A percentile compares a stretch with the other conserved stretches of the same genome.
phyloP scores from a whole-genome alignment of 2,888 invertebrate genomes.

The Harpalus rubripes region DNA sequence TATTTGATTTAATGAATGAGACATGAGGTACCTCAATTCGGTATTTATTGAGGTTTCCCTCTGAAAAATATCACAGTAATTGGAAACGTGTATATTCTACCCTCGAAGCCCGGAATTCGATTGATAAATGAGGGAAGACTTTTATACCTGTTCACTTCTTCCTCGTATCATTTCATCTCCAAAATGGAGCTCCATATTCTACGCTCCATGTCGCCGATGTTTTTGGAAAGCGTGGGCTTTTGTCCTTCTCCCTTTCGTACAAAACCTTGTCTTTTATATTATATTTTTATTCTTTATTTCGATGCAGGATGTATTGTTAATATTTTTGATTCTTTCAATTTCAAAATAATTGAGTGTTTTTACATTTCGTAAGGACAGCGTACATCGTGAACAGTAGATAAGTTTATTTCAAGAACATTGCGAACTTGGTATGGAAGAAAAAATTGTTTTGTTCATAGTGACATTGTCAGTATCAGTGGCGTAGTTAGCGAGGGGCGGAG shows the following conservation, averaged over 20 bases:
- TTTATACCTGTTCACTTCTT: slow-evolving; percentile 45
- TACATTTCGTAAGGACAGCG: background rate
- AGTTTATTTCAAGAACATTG: slow-evolving; percentile 8
- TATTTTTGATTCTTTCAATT: slow-evolving; percentile 36
- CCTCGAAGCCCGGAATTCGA: slow-evolving; percentile 38
- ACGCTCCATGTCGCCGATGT: too few relatives aligned
- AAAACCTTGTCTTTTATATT: slow-evolving; percentile 31
- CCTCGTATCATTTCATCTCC: slow-evolving; percentile 31
- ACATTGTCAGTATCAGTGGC: too few relatives aligned
- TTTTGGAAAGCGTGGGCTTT: slow-evolving; percentile 15
- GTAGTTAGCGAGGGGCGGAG: too few relatives aligned
- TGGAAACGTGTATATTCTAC: slow-evolving; percentile 58
- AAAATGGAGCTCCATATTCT: too few relatives aligned
- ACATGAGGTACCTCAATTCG: slow-evolving; percentile 41
- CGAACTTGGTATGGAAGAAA: background rate
- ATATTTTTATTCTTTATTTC: slow-evolving; percentile 22
- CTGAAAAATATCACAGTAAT: slow-evolving; percentile 64
- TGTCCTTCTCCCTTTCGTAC: slow-evolving; percentile 8
- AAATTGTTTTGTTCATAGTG: background rate
- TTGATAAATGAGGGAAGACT: slow-evolving; percentile 38
- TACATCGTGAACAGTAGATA: background rate
- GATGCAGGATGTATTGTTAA: slow-evolving; percentile 23
- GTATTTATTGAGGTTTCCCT: slow-evolving; percentile 62
- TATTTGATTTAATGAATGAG: too few relatives aligned
- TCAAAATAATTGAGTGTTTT: slow-evolving; percentile 32